A percentile compares a stretch with the other conserved stretches of the same genome.
phyloP scores from a whole-genome alignment of 2,888 invertebrate species.

The Microctonus hyperodae region DNA sequence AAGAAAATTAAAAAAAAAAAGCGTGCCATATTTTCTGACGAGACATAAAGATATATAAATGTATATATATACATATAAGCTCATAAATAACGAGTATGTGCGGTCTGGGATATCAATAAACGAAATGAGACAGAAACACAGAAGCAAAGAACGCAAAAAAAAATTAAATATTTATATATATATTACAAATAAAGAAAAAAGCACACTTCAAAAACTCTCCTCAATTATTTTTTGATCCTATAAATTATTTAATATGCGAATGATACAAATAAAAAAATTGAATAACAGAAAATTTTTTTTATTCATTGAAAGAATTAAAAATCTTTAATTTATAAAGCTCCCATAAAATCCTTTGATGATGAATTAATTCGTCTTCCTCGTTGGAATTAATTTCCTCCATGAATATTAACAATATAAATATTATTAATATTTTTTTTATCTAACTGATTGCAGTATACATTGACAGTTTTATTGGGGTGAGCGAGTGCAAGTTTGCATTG shows the following conservation, averaged over 20 bases:
- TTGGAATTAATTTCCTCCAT: no score
- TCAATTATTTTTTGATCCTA: no score
- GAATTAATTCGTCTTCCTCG: no score
- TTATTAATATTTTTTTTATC: no score
- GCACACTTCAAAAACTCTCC: not conserved
- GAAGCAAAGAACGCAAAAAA: not conserved
- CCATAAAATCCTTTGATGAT: no score
- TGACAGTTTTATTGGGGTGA: not conserved
- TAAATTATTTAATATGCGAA: no score
- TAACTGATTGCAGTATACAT: not conserved
- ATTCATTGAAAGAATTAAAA: no score
- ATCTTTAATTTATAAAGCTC: no score
- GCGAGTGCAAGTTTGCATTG: not conserved
- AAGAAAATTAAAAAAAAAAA: slow-evolving; percentile 1
- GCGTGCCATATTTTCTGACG: slow-evolving; percentile 11
- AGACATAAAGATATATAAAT: not conserved
- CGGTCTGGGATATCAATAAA: slow-evolving; percentile 4
- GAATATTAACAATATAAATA: no score
- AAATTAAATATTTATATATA: no score
- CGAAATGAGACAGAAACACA: not conserved
- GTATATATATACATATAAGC: not conserved
- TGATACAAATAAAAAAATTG: no score
- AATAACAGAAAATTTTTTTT: no score
- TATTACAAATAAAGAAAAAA: not conserved
- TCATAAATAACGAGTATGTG: slow-evolving; percentile 10